Evolutionary conservation across 2,797 vertebrate species (phyloP).

Genomic region (Australoheros facetus): DNA sequence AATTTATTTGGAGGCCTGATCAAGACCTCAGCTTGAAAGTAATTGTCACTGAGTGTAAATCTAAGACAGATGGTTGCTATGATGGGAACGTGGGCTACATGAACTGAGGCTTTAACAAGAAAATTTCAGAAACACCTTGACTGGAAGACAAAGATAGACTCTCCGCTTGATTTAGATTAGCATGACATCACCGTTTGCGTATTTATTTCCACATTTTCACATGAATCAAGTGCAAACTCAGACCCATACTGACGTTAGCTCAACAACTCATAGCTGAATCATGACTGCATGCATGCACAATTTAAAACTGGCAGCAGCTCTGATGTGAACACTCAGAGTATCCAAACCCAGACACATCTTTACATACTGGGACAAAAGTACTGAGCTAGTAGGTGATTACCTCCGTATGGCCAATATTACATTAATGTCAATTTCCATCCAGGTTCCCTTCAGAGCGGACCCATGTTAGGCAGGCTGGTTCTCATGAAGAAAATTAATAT

Average conservation of each 20-base stretch:
- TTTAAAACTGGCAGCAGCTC: conserved; percentile 1
- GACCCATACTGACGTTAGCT: conserved; percentile 35
- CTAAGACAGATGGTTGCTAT: background rate
- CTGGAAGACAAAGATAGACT: conserved; percentile 18
- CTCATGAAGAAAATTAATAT: conserved; percentile 59
- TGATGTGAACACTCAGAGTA: background rate
- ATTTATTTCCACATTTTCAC: conserved; percentile 61
- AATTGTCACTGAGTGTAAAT: background rate
- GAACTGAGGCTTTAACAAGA: background rate
- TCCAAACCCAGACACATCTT: conserved; percentile 13
- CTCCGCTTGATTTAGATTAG: background rate
- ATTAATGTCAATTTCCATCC: conserved; percentile 48
- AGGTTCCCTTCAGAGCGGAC: conserved; percentile 37
- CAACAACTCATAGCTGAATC: conserved; percentile 10
- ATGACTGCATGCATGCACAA: background rate
- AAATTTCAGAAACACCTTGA: conserved; percentile 6
- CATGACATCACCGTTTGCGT: conserved; percentile 50
- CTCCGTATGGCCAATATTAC: conserved; percentile 24
- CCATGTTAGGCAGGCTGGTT: conserved; percentile 25
- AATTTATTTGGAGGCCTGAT: background rate
- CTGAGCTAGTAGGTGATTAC: conserved; percentile 27
- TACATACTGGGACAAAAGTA: conserved; percentile 11
- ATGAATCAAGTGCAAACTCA: background rate
- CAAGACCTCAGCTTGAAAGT: background rate
- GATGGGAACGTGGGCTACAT: background rate